Conservation (phyloP, 2,888 invertebrate genomes). For the Pecten maximus region DNA sequence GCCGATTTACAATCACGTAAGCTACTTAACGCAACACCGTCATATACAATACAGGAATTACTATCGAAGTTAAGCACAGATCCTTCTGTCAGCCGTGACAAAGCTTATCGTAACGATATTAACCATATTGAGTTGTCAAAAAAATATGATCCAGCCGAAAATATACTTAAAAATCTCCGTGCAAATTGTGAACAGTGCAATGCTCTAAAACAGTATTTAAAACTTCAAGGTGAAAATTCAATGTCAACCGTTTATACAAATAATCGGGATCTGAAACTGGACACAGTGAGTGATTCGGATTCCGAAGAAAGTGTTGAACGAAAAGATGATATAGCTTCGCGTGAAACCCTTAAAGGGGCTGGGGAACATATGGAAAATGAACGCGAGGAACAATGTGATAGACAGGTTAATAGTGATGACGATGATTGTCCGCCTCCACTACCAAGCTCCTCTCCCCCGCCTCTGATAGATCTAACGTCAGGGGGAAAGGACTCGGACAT, state of each 20-base stretch:
- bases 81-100: constrained; percentile 42
- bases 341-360: not conserved
- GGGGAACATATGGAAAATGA: not conserved
- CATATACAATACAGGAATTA: constrained; percentile 49
- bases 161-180: constrained; percentile 47
- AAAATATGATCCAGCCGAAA: constrained; percentile 41
- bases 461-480: not conserved
- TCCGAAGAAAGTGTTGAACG: constrained; percentile 42
- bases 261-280: constrained; percentile 52
- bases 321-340: not conserved
- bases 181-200: constrained; percentile 50
- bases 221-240: constrained; percentile 50
- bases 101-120: constrained; percentile 46
- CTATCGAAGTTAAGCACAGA: constrained; percentile 42
- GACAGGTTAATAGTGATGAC: not conserved
- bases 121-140: constrained; percentile 47
- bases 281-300: constrained; percentile 52
- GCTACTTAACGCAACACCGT: constrained; percentile 53
- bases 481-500: not conserved
- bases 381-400: not conserved
- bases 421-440: not conserved
- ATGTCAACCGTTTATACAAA: constrained; percentile 55
- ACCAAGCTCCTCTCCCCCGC: not conserved
- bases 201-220: constrained; percentile 51
- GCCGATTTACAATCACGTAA: constrained; percentile 54